phyloP scores from a whole-genome alignment of 23 tunicate genomes.

The Halocynthia roretzi region DNA sequence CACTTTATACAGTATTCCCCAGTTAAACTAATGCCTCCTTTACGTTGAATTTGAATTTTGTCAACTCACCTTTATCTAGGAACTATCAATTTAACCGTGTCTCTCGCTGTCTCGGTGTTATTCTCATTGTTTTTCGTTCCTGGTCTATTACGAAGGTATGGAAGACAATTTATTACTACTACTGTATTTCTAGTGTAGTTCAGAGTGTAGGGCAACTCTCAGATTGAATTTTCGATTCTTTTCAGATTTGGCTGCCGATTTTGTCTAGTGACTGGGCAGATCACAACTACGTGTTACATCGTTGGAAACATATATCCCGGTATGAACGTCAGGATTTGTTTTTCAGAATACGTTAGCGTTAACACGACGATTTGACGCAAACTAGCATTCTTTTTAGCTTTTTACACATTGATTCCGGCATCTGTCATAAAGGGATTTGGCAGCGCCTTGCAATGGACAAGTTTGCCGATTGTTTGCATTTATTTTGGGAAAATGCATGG shows the following conservation, averaged over 20 bases:
- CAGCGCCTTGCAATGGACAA: conserved; percentile 54
- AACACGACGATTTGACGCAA: not conserved
- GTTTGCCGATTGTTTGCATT: conserved; percentile 26
- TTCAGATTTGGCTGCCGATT: not conserved
- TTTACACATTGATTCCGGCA: conserved; percentile 49
- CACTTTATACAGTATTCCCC: too few relatives aligned
- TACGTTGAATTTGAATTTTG: too few relatives aligned
- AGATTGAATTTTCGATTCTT: not conserved
- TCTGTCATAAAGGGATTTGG: conserved; percentile 44
- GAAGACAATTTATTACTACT: too few relatives aligned
- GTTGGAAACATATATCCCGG: not conserved
- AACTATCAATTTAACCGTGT: too few relatives aligned
- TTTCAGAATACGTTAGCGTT: not conserved
- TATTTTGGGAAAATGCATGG: conserved; percentile 40
- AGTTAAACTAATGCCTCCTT: too few relatives aligned
- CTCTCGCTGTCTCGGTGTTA: too few relatives aligned
- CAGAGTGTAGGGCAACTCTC: too few relatives aligned
- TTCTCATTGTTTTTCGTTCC: too few relatives aligned
- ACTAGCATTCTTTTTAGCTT: conserved; percentile 12
- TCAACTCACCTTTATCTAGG: too few relatives aligned
- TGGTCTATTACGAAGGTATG: too few relatives aligned
- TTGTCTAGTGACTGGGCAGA: not conserved
- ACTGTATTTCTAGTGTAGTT: too few relatives aligned
- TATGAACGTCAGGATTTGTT: not conserved
- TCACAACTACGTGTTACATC: not conserved